Conservation (phyloP, 2,113 vertebrate genomes). For the Eleginops maclovinus region DNA sequence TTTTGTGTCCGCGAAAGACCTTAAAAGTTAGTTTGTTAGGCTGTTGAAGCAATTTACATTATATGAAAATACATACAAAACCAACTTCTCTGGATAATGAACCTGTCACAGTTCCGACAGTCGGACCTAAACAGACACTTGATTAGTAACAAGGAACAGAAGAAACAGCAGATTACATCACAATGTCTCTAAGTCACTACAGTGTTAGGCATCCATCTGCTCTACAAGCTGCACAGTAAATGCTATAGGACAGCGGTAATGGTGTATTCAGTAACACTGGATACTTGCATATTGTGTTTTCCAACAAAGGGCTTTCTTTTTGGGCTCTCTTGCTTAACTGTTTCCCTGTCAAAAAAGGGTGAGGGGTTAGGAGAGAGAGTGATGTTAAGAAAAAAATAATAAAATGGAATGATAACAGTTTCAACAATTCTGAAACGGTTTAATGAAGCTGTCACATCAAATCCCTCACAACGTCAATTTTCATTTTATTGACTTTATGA, state of each 20-base stretch:
- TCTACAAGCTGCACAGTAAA: conserved; percentile 74
- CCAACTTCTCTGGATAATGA: not conserved
- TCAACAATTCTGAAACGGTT: not conserved
- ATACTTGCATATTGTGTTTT: conserved; percentile 95
- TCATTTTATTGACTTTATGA: not conserved
- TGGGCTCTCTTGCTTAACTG: conserved; percentile 94
- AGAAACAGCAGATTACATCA: conserved; percentile 2
- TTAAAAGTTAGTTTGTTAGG: conserved; percentile 59
- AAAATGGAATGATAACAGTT: conserved; percentile 11
- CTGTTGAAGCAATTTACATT: conserved; percentile 8
- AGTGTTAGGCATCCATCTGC: conserved; percentile 54
- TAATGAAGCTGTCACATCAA: not conserved
- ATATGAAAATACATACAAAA: not conserved
- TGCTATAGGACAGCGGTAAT: not conserved
- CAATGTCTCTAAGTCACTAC: conserved; percentile 41
- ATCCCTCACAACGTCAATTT: not conserved
- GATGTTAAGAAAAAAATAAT: conserved; percentile 12
- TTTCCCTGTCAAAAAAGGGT: conserved; percentile 92
- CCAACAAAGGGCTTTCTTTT: conserved; percentile 89
- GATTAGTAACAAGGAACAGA: conserved; percentile 50
- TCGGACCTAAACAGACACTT: conserved; percentile 31
- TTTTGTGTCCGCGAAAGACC: not conserved
- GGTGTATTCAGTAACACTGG: conserved; percentile 74
- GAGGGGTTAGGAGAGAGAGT: conserved; percentile 71
- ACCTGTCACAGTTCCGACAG: not conserved